These are phyloP conservation scores for Gnathonemus longibarbis DNA, from an alignment of 2,113 vertebrate species.

Conservation along the genomic window DNA sequence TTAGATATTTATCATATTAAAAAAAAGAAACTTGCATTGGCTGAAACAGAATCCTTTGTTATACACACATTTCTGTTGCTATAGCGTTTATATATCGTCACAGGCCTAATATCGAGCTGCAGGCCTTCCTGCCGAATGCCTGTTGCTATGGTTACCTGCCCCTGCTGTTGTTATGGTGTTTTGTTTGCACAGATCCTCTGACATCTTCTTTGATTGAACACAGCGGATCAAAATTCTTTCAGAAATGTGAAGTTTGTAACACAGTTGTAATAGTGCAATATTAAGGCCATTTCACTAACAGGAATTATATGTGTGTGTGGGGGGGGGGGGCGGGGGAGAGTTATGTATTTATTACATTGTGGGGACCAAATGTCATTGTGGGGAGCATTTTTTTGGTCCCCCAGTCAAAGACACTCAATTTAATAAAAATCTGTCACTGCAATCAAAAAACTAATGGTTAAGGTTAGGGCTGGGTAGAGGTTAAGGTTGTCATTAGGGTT, in stretches of 20 bases:
- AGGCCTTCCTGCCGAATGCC: slow-evolving; percentile 28
- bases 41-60: not conserved
- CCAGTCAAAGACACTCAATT: not conserved
- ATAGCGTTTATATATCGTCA: not conserved
- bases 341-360: no score
- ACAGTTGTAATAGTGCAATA: not conserved
- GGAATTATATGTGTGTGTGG: no score
- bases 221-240: slow-evolving; percentile 1
- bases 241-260: not conserved
- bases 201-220: slow-evolving; percentile 2
- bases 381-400: no score
- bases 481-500: not conserved
- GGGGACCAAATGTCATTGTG: not conserved
- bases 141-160: slow-evolving; percentile 44
- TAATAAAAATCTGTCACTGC: not conserved
- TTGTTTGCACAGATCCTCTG: not conserved
- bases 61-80: not conserved
- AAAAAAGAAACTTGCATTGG: not conserved
- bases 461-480: not conserved
- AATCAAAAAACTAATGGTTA: not conserved
- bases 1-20: not conserved
- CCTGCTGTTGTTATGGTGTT: not conserved
- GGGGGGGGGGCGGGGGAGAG: no score
- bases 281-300: not conserved
- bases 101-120: slow-evolving; percentile 27